Base-by-base conservation (phyloP, 2,113 vertebrate species). In the Poeciliopsis turrubarensis region DNA sequence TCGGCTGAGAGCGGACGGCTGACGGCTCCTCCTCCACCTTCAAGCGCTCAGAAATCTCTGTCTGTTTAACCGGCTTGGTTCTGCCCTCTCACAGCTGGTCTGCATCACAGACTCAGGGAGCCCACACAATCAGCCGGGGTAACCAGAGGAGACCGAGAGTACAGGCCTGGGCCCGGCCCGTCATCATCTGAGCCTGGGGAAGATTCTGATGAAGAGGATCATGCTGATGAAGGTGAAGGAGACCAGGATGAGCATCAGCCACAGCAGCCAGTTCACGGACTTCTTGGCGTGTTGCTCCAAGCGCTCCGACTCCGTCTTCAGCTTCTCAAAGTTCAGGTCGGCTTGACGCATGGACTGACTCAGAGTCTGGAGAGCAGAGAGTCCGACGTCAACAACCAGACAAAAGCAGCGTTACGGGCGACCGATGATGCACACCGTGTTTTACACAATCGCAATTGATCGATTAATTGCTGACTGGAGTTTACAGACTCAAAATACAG, bases 161-260 rank as follows among this genome's bases (percentile, higher is more conserved):
- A 86, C 73, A 44, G 30, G 60, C 6, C n/a, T 5, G 47, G 14
- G 3, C 26, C 17, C 72, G 0, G 39, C 39, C 14, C 12, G 15
- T 84, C 82, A 88, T 97, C 95, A 99, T 89, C 96, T 96, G 39
- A 98, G 95, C 72, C 96, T 94, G 69, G 98, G 98, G 88, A 99
- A 97, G 75, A 99, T 94, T 41, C 98, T 93, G 76, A 99, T 99
- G 80, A 99, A 99, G 69, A 99, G 96, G 86, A 99, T 99, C 97
- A 97, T 98, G 83, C 96, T 96, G 86, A 99, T 98, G 84, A 99
- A 99, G 77, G 95, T 95, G 85, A 97, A 98, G 73, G 97, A 98
- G 72, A 99, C 98, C 0, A 98, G 75, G 37, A 99, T 95, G 12
- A 99, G 92, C 97, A 99, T 97, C 29, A 98, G 93, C 97, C 98